phyloP scores from a whole-genome alignment of 1,140 invertebrate species.

The Hermatobates lingyangjiaoensis region DNA sequence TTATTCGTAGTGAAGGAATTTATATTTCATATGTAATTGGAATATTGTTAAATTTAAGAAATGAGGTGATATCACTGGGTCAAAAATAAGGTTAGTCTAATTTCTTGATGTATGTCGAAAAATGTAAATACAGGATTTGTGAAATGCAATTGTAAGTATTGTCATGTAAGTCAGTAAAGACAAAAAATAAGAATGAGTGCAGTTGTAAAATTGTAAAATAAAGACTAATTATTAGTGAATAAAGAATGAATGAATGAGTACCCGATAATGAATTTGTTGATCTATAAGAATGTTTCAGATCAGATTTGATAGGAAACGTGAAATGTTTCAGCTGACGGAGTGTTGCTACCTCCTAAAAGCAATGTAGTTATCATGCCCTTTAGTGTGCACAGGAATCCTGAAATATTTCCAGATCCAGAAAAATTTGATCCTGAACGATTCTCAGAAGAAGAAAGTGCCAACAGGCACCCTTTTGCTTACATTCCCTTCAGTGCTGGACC shows the following conservation, averaged over 20 bases:
- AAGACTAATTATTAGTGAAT: not conserved
- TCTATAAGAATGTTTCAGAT: not conserved
- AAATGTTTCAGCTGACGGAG: conserved; percentile 13
- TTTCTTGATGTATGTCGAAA: no score
- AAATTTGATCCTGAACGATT: conserved; percentile 62
- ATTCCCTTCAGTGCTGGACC: conserved; percentile 57
- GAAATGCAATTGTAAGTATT: no score
- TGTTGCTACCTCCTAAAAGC: conserved; percentile 10
- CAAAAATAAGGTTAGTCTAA: no score
- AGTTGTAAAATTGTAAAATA: not conserved
- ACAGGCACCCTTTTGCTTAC: conserved; percentile 37
- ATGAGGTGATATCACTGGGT: no score
- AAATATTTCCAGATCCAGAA: conserved; percentile 37
- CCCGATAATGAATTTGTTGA: not conserved
- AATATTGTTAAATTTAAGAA: no score
- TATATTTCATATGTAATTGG: no score
- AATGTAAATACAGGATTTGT: no score
- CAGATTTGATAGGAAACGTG: no score
- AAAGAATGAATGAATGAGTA: not conserved
- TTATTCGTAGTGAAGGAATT: no score
- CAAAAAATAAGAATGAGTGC: no score
- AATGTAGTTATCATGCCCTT: conserved; percentile 13
- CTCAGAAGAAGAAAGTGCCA: conserved; percentile 32
- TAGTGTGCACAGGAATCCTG: conserved; percentile 3
- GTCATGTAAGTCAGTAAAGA: no score